Percentiles rank a stretch among this genome's conserved stretches.
These are phyloP conservation scores for Meteorus sp. DNA, from an alignment of 1,140 invertebrate genomes.

Conservation along the genomic window DNA sequence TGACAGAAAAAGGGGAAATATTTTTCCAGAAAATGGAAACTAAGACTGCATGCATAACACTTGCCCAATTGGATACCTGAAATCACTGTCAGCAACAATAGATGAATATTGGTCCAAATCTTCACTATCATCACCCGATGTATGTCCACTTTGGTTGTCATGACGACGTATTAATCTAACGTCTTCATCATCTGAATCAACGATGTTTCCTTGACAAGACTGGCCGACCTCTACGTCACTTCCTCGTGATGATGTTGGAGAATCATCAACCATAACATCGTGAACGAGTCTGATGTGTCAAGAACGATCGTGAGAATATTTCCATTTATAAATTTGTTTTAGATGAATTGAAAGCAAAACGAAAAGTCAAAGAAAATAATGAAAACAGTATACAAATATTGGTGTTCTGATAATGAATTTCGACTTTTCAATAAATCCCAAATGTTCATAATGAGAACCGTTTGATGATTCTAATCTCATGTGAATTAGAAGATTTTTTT, in stretches of 20 bases:
- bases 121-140: slow-evolving; percentile 52
- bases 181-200: slow-evolving; percentile 52
- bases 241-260: slow-evolving; percentile 71
- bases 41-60: slow-evolving; percentile 8
- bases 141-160: slow-evolving; percentile 48
- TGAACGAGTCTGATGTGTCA: slow-evolving; percentile 67
- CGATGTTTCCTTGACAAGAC: slow-evolving; percentile 36
- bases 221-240: slow-evolving; percentile 61
- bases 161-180: slow-evolving; percentile 48
- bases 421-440: too few relatives aligned
- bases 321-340: too few relatives aligned
- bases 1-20: too few relatives aligned
- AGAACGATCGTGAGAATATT: too few relatives aligned
- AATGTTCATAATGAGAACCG: too few relatives aligned
- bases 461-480: too few relatives aligned
- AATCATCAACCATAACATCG: slow-evolving; percentile 76
- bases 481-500: too few relatives aligned
- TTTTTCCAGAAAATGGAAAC: too few relatives aligned
- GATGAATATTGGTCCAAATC: slow-evolving; percentile 52
- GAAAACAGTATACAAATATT: too few relatives aligned
- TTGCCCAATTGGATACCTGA: slow-evolving; percentile 41
- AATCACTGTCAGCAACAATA: slow-evolving; percentile 54
- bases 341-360: too few relatives aligned
- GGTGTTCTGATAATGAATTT: too few relatives aligned
- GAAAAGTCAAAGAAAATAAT: too few relatives aligned